These are phyloP conservation scores for Momotus momota DNA, from an alignment of 2,797 vertebrate genomes.

Conservation along the genomic window DNA sequence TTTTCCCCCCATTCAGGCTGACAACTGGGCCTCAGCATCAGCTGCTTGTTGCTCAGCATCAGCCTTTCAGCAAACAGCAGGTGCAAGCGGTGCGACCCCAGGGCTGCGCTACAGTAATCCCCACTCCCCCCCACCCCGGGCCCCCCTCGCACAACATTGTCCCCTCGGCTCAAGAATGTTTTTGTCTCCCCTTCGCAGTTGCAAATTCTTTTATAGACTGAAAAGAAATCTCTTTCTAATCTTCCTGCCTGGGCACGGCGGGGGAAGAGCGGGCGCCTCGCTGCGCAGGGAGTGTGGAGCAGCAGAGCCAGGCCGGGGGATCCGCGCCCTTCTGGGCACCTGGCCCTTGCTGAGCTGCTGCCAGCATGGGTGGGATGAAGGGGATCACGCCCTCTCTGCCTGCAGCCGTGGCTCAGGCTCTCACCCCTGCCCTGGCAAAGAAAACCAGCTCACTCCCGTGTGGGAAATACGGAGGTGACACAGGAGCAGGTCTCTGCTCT, in stretches of 20 bases:
- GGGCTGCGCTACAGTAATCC: slow-evolving; percentile 50
- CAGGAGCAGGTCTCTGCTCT: not conserved
- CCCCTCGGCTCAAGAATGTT: slow-evolving; percentile 63
- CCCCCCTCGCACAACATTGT: slow-evolving; percentile 29
- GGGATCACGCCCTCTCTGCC: not conserved
- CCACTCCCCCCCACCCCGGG: not conserved
- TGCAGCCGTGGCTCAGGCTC: not conserved
- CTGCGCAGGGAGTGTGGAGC: not conserved
- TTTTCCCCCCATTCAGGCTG: slow-evolving; percentile 40
- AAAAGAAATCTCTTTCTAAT: slow-evolving; percentile 39
- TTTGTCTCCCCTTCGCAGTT: slow-evolving; percentile 68
- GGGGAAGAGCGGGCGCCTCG: not conserved
- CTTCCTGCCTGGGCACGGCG: not conserved
- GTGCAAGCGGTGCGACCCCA: slow-evolving; percentile 44
- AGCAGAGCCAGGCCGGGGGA: not conserved
- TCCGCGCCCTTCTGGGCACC: not conserved
- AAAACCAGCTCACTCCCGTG: not conserved
- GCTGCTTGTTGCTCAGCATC: slow-evolving; percentile 63
- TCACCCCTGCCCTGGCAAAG: not conserved
- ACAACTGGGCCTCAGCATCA: slow-evolving; percentile 61
- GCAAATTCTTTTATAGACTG: slow-evolving; percentile 57
- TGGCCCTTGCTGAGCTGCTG: not conserved
- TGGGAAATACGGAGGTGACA: not conserved
- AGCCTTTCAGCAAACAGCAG: slow-evolving; percentile 73
- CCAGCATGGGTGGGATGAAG: fast-evolving